These are phyloP conservation scores for Chelonia mydas DNA, from an alignment of 2,797 vertebrate genomes.

Conservation along the genomic window DNA sequence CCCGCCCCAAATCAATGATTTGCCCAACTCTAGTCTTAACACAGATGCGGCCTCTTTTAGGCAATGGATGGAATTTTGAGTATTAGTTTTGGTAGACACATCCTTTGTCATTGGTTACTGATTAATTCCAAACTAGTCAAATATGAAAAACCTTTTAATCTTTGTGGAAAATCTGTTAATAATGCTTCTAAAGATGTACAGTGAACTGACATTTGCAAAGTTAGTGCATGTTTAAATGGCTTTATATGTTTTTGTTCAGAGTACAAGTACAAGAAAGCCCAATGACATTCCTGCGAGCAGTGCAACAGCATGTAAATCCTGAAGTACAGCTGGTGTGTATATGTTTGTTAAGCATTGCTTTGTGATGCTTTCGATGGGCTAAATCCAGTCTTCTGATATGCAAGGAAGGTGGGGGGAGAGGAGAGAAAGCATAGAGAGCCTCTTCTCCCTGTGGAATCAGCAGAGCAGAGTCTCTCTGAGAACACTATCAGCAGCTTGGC, in stretches of 20 bases:
- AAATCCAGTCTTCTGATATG: slow-evolving; percentile 13
- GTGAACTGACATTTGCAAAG: neutral
- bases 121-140: neutral
- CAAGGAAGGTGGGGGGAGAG: neutral
- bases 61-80: neutral
- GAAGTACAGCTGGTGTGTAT: slow-evolving; percentile 65
- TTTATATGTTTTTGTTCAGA: slow-evolving; percentile 18
- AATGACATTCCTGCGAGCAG: slow-evolving; percentile 41
- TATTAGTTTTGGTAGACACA: neutral
- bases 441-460: neutral
- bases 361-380: slow-evolving; percentile 37
- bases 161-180: neutral
- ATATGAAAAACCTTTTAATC: neutral
- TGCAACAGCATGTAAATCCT: slow-evolving; percentile 39
- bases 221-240: accelerated
- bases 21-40: neutral
- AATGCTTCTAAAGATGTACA: neutral
- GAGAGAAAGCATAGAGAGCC: neutral
- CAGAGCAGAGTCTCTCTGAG: neutral
- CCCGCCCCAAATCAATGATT: neutral
- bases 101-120: neutral
- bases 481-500: neutral
- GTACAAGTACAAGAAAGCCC: neutral
- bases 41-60: neutral
- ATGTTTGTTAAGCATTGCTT: neutral